These are phyloP conservation scores for Trissolcus brochymenae DNA, from an alignment of 2,888 invertebrate genomes.

Conservation along the genomic window DNA sequence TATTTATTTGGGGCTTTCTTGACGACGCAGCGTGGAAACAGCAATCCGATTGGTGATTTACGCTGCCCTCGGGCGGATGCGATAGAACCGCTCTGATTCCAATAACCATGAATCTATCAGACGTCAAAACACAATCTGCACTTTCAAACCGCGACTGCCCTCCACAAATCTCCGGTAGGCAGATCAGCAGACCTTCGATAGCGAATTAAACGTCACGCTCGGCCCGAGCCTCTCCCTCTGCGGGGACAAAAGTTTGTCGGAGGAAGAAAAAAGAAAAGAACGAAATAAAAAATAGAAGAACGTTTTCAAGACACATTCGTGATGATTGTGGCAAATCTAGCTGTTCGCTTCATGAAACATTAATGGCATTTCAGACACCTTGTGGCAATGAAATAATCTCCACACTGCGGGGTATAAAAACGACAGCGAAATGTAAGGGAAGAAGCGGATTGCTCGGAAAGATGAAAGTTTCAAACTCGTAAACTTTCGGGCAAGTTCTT, in stretches of 20 bases:
- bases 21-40: slow-evolving; percentile 61
- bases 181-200: slow-evolving; percentile 63
- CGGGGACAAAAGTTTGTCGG: background rate
- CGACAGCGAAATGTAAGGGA: slow-evolving; percentile 55
- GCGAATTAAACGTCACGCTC: slow-evolving; percentile 51
- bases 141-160: slow-evolving; percentile 76
- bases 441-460: slow-evolving; percentile 64
- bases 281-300: slow-evolving; percentile 13
- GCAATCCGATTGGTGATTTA: slow-evolving; percentile 67
- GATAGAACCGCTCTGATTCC: slow-evolving; percentile 79
- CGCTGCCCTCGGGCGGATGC: slow-evolving; percentile 67
- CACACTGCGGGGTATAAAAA: slow-evolving; percentile 49
- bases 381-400: slow-evolving; percentile 59
- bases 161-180: slow-evolving; percentile 69
- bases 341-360: slow-evolving; percentile 54
- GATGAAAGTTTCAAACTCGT: slow-evolving; percentile 69
- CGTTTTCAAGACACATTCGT: slow-evolving; percentile 47
- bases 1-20: slow-evolving; percentile 39
- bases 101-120: slow-evolving; percentile 89
- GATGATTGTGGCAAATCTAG: slow-evolving; percentile 52
- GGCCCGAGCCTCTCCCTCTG: background rate
- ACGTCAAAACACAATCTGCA: slow-evolving; percentile 84
- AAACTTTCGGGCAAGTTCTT: slow-evolving; percentile 67
- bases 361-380: slow-evolving; percentile 57
- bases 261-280: background rate